Evolutionary conservation across 2,113 vertebrate genomes (phyloP).

Genomic region (Thalassarche chlororhynchos): DNA sequence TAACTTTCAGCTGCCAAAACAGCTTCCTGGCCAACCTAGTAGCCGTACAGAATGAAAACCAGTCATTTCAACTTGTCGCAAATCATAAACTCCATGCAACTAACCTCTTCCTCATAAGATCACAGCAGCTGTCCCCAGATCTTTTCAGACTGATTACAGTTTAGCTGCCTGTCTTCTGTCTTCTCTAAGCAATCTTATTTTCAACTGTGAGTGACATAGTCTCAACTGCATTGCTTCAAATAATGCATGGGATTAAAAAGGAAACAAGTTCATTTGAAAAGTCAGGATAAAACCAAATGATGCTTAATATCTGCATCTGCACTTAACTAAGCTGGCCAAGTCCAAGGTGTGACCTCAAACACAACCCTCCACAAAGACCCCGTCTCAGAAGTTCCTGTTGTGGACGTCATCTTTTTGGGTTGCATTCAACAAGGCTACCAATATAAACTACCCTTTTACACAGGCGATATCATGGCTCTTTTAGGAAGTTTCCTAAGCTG

Average conservation of each 20-base stretch:
- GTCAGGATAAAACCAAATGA: background rate
- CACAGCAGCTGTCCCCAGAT: background rate
- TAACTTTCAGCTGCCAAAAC: background rate
- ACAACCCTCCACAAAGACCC: background rate
- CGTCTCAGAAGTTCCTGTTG: background rate
- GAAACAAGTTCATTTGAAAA: background rate
- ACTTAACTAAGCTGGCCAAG: background rate
- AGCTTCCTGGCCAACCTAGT: background rate
- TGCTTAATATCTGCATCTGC: background rate
- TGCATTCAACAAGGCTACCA: background rate
- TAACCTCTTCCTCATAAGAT: background rate
- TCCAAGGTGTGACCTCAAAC: background rate
- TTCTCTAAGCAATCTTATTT: background rate
- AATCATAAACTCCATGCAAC: background rate
- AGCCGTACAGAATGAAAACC: background rate
- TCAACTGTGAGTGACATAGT: background rate
- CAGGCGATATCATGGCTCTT: background rate
- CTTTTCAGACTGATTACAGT: background rate
- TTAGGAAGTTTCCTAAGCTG: background rate
- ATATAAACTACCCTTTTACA: background rate
- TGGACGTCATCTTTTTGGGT: background rate
- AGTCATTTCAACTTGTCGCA: background rate
- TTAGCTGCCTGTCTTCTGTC: background rate
- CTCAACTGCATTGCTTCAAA: background rate
- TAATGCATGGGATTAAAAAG: background rate